Evolutionary conservation across 1,140 invertebrate genomes (phyloP), one percentile per base, ranked within the genome.

Genomic region (Mizuhopecten yessoensis): DNA sequence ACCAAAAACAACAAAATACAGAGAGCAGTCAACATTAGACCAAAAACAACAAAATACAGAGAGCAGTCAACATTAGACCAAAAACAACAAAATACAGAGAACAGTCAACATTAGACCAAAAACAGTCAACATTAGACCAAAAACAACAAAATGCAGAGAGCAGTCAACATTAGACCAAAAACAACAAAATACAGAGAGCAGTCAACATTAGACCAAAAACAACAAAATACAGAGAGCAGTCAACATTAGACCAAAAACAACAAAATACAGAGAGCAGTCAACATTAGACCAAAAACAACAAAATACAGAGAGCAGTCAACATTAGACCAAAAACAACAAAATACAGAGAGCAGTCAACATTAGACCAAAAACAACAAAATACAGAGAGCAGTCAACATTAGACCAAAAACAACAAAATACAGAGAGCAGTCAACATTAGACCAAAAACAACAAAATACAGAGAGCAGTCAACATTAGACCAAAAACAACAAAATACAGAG

Each of bases 201-300:
- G 33, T 33, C 7, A 88, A 87, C 20, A 34, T 20, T 49, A 88
- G 34, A 42, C 9, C 88, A 92, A 42, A 36, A 90, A 42, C 34
- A 89, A 39, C 36, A 89, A 13, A 17, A 29, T 49, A n/a, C n/a
- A n/a, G 42, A 13, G 33, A 0, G 39, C 3, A 49, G 33, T 33
- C 7, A 88, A 87, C 20, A 34, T 20, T 49, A 88, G 34, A 42
- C 9, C 88, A 92, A 42, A 36, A 90, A 42, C 34, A 89, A 39
- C 36, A 89, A 13, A 17, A 29, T 49, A n/a, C n/a, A n/a, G 42
- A 13, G 33, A 0, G 39, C 3, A 49, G 33, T 33, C 7, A 88
- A 87, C 20, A 34, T 20, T 49, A 88, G 34, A 42, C 9, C 88
- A 92, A 42, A 36, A 90, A 42, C 34, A 89, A 39, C 36, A 89